These are phyloP conservation scores for Entelurus aequoreus DNA, from an alignment of 2,113 vertebrate species.

Conservation along the genomic window DNA sequence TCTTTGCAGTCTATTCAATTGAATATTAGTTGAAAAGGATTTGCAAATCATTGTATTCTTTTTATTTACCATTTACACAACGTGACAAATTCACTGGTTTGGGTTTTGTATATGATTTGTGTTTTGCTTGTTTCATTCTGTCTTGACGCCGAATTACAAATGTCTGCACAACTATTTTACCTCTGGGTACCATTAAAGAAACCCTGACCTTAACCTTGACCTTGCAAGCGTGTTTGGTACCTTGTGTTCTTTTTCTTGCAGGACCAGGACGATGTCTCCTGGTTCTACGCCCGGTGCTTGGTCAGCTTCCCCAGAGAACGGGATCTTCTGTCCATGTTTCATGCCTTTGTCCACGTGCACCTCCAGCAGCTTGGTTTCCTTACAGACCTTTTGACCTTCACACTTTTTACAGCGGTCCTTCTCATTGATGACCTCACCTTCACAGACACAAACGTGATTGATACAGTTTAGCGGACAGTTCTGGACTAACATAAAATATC, in stretches of 20 bases:
- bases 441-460: slow-evolving; percentile 9
- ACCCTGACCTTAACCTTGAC: too few species aligned
- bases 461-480: not conserved
- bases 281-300: slow-evolving; percentile 94
- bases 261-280: slow-evolving; percentile 92
- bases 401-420: slow-evolving; percentile 99
- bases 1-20: too few species aligned
- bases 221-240: slow-evolving; percentile 61
- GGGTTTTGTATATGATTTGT: not conserved
- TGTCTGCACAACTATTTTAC: too few species aligned
- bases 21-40: too few species aligned
- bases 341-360: slow-evolving; percentile 99
- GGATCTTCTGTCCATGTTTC: slow-evolving; percentile 97
- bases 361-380: slow-evolving; percentile 98
- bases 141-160: too few species aligned
- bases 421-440: slow-evolving; percentile 97
- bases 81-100: too few species aligned
- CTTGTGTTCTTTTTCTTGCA: slow-evolving; percentile 97
- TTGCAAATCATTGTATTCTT: too few species aligned
- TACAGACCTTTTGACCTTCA: slow-evolving; percentile 95
- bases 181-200: too few species aligned
- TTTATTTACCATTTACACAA: too few species aligned
- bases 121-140: not conserved
- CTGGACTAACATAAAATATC: not conserved
- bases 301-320: slow-evolving; percentile 95